Evolutionary conservation across 2,113 vertebrate species (phyloP).

Genomic region (Dasyurus viverrinus): DNA sequence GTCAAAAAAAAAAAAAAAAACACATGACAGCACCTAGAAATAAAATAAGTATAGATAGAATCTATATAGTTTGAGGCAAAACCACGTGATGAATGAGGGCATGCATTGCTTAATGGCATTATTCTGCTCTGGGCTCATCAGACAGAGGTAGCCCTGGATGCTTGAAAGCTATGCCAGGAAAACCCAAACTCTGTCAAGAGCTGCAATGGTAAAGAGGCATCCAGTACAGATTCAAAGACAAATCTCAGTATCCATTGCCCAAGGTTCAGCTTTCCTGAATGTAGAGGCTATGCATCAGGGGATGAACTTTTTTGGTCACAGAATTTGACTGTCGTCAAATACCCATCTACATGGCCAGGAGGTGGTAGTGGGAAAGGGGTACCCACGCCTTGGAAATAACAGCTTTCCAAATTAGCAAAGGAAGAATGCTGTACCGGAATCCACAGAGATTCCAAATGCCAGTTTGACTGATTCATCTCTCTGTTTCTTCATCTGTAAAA

Average conservation of each 20-base stretch:
- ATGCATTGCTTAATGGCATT: neutral
- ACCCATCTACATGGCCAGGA: neutral
- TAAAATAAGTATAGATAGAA: neutral
- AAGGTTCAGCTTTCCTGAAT: neutral
- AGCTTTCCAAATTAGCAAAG: neutral
- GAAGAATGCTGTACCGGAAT: neutral
- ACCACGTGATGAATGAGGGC: neutral
- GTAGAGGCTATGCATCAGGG: neutral
- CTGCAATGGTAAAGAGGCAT: neutral
- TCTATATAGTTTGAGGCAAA: neutral
- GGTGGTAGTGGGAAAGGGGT: neutral
- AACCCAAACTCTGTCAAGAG: neutral
- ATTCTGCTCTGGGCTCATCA: neutral
- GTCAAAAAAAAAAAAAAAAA: neutral
- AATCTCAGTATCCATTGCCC: neutral
- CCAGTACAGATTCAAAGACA: neutral
- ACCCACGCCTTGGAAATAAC: neutral
- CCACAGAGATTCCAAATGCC: neutral
- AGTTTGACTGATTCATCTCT: neutral
- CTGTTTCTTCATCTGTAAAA: neutral
- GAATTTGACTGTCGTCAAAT: neutral
- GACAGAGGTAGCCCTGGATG: neutral
- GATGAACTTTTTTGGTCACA: neutral
- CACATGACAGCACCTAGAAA: neutral
- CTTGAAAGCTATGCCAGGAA: neutral